Evolutionary conservation across 2,888 invertebrate species (phyloP).

Genomic region (Theretra japonica): DNA sequence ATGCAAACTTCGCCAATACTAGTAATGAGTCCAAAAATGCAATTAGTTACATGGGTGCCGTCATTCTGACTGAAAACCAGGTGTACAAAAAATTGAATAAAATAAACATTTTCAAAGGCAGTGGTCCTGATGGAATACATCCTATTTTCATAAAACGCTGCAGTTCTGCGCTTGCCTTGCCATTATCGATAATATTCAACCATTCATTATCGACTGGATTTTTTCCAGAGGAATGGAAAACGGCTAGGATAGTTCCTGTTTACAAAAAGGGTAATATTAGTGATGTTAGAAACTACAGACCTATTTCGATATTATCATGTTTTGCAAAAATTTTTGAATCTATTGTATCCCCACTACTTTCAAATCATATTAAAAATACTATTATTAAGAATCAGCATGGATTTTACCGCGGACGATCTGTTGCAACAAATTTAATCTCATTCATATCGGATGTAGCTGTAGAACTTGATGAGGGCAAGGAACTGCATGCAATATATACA

Average conservation of each 20-base stretch:
- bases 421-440: too few species aligned
- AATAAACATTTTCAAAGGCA: slow-evolving; percentile 11
- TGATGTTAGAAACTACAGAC: slow-evolving; percentile 23
- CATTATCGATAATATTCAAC: slow-evolving; percentile 18
- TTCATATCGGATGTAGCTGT: too few species aligned
- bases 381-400: too few species aligned
- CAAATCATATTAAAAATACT: too few species aligned
- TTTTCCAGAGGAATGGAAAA: slow-evolving; percentile 30
- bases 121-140: slow-evolving; percentile 10
- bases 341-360: too few species aligned
- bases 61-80: background rate
- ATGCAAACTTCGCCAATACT: background rate
- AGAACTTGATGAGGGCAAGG: too few species aligned
- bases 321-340: too few species aligned
- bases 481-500: too few species aligned
- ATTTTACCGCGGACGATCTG: too few species aligned
- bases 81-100: slow-evolving; percentile 18
- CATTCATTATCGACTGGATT: slow-evolving; percentile 14
- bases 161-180: background rate
- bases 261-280: slow-evolving; percentile 17
- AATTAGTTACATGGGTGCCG: background rate
- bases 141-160: slow-evolving; percentile 2
- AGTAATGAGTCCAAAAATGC: background rate
- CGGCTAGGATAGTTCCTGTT: slow-evolving; percentile 27
- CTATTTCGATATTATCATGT: background rate